A percentile compares a stretch with the other conserved stretches of the same genome.
phyloP scores from a whole-genome alignment of 2,113 vertebrate species.

The Nymphicus hollandicus region DNA sequence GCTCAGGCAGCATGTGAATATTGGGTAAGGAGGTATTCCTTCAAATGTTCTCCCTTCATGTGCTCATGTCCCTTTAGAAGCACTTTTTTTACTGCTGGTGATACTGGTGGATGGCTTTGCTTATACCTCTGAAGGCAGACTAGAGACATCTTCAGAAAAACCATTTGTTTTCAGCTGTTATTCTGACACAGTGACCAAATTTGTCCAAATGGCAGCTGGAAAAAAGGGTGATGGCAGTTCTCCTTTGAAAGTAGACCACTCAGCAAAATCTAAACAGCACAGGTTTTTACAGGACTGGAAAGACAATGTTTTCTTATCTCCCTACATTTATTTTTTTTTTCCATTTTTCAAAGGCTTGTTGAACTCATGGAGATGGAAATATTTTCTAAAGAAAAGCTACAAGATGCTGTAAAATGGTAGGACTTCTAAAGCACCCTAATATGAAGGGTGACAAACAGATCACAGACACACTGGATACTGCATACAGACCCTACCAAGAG shows the following conservation, averaged over 20 bases:
- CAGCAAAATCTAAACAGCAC: neutral
- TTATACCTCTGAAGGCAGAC: neutral
- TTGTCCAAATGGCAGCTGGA: neutral
- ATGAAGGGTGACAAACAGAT: neutral
- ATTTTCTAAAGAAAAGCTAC: neutral
- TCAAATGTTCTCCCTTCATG: neutral
- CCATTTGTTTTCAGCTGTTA: neutral
- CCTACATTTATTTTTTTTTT: neutral
- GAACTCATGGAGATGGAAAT: neutral
- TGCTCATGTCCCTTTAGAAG: neutral
- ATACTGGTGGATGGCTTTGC: neutral
- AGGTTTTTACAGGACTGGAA: neutral
- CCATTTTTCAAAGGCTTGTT: neutral
- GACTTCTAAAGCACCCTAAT: neutral
- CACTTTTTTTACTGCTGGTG: neutral
- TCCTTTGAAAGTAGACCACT: neutral
- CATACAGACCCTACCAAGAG: neutral
- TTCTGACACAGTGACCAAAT: neutral
- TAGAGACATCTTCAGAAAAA: neutral
- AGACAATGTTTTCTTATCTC: neutral
- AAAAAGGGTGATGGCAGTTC: neutral
- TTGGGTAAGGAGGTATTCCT: neutral
- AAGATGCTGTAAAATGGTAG: neutral
- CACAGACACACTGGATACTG: neutral
- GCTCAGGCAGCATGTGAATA: neutral